Conservation (phyloP, 2,797 vertebrate species). For the Anomalospiza imberbis region DNA sequence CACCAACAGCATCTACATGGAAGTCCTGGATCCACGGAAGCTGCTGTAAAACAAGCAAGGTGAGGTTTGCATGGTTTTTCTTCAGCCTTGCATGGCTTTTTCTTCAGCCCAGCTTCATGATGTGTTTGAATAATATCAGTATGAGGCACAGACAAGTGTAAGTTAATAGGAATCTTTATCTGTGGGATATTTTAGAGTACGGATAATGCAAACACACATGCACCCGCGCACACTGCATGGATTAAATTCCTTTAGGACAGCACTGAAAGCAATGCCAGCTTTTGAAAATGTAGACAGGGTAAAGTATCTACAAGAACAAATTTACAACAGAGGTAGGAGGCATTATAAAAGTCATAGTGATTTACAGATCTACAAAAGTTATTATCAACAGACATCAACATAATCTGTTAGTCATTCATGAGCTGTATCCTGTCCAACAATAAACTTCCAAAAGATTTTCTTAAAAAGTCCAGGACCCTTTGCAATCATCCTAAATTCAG, state of each 20-base stretch:
- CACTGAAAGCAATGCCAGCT: not conserved
- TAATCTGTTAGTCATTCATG: not conserved
- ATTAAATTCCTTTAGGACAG: not conserved
- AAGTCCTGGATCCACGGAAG: not conserved
- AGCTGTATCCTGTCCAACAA: not conserved
- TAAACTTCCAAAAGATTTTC: not conserved
- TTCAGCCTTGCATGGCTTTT: not conserved
- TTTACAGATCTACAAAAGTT: constrained; percentile 12
- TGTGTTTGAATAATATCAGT: not conserved
- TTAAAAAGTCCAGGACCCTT: not conserved
- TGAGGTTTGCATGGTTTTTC: not conserved
- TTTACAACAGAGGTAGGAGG: not conserved
- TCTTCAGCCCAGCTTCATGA: not conserved
- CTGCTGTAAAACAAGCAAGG: not conserved
- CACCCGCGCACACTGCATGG: not conserved
- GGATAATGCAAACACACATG: not conserved
- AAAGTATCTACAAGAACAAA: not conserved
- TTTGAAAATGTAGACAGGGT: not conserved
- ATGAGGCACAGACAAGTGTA: not conserved
- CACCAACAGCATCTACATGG: not conserved
- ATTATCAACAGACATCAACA: not conserved
- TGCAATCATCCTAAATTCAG: not conserved
- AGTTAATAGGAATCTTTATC: not conserved
- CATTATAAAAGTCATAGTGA: constrained; percentile 5
- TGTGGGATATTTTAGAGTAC: not conserved